Base-by-base conservation (phyloP, 2,888 invertebrate genomes). In the Laspeyria flexula region DNA sequence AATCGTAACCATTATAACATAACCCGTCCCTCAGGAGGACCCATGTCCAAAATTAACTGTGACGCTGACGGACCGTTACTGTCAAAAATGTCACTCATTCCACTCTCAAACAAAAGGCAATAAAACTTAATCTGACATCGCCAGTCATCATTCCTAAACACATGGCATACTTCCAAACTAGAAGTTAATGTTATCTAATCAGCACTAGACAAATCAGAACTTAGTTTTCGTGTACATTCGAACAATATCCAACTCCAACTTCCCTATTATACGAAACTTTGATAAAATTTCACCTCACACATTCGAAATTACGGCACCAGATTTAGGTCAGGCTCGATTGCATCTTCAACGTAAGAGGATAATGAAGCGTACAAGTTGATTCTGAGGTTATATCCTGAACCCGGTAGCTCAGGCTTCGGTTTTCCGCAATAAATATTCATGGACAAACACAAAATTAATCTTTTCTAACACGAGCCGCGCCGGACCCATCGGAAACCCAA, bases 381-480 rank as follows among this genome's bases (percentile, higher is more conserved):
- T 42, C 39, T 30, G 41, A 43, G 46, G 54, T 52, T 35, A 58
- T 54, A 55, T 44, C 43, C 55, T 35, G 44, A 48, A 45, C 40
- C 41, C 41, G 41, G 21, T 43, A 56, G 55, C 46, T 38, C 42
- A 46, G 37, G 29, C 43, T 33, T 51, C 40, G 47, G 62, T 47
- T 53, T 49, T 35, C 52, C 53, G 49, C 45, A 51, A 62, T 68
- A 62, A 62, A 68, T 68, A 68, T 67, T 65, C 65, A 68, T 68
- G 55, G 48, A 57, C 53, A 60, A 68, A 62, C 50, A 65, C 51
- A 55, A 68, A 68, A 68, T 67, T 67, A 68, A 67, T 67, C 53
- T 68, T 62, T 62, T 68, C 68, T 54, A 59, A 60, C 60, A 41
- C 51, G 40, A 46, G 43, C 61, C 58, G 58, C 45, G 31, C 43